Evolutionary conservation across 2,797 vertebrate species (phyloP), one percentile per base, ranked within the genome.

Genomic region (Cirrhinus mrigala): DNA sequence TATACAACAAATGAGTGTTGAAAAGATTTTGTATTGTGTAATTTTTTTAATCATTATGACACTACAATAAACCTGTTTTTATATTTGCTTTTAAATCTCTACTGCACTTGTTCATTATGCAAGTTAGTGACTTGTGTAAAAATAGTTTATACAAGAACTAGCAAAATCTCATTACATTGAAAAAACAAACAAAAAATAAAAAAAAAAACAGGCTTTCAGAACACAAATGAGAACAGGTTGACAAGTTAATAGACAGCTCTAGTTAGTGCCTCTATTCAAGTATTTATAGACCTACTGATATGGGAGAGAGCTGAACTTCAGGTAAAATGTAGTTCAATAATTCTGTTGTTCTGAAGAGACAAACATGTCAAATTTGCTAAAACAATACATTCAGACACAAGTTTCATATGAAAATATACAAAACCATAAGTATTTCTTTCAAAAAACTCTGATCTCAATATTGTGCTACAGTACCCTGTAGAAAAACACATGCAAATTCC

Each of bases 31-130:
- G 83, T 93, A 78, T 90, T 88, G 89, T 78, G n/a, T 81, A 89
- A 89, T 89, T 94, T 92, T 94, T 92, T 44, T 91, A 88, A 92
- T 94, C 90, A 94, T 91, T 94, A 92, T 94, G 93, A 95, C 94
- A 94, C 90, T 89, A 91, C 87, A 95, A 95, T 95, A 94, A 94
- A 95, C 64, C 69, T 70, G 90, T 75, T 94, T 93, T 88, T 94
- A 91, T 89, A 90, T 91, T 76, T 71, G 37, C 44, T 93, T 87
- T 93, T 87, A 88, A 78, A 79, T 58, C 8, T 27, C 52, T 37
- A 16, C 11, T 15, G 22, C 64, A 24, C 16, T 85, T 82, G 4
- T 76, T 27, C 10, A 2, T 24, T 33, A 4, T 58, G 6, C 11
- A 29, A 46, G 44, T 46, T 70, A n/a, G 20, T 12, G 52, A n/a